These are phyloP conservation scores for Ammospiza nelsoni DNA, from an alignment of 2,113 vertebrate species.

Conservation along the genomic window DNA sequence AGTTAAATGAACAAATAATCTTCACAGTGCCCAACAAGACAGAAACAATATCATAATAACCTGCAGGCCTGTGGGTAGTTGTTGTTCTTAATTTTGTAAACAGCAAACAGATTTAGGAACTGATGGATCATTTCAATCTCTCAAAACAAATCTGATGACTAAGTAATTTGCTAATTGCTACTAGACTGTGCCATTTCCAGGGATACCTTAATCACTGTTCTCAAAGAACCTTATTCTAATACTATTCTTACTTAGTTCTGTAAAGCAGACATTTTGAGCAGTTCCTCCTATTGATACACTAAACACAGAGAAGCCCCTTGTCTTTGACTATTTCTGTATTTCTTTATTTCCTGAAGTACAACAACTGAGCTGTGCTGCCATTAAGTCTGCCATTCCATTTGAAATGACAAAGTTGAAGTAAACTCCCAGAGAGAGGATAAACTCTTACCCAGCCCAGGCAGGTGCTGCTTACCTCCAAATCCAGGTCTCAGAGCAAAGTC, in stretches of 20 bases:
- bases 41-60: not conserved
- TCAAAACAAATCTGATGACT: not conserved
- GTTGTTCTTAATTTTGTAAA: not conserved
- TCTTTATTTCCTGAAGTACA: not conserved
- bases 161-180: constrained; percentile 35
- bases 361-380: not conserved
- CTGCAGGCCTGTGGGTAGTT: not conserved
- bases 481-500: constrained; percentile 91
- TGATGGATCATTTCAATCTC: not conserved
- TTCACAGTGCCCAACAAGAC: not conserved
- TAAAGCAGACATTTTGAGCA: not conserved
- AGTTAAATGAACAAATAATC: constrained; percentile 23
- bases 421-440: not conserved
- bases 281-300: not conserved
- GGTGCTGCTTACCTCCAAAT: constrained; percentile 84
- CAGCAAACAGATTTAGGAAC: constrained; percentile 3
- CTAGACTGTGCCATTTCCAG: not conserved
- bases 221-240: not conserved
- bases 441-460: not conserved
- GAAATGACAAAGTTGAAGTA: not conserved
- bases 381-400: not conserved
- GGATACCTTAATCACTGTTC: not conserved
- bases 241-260: not conserved
- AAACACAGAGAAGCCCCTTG: not conserved
- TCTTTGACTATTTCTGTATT: not conserved